Base-by-base conservation (phyloP, 2,113 vertebrate species). In the Rhagologus leucostigma region DNA sequence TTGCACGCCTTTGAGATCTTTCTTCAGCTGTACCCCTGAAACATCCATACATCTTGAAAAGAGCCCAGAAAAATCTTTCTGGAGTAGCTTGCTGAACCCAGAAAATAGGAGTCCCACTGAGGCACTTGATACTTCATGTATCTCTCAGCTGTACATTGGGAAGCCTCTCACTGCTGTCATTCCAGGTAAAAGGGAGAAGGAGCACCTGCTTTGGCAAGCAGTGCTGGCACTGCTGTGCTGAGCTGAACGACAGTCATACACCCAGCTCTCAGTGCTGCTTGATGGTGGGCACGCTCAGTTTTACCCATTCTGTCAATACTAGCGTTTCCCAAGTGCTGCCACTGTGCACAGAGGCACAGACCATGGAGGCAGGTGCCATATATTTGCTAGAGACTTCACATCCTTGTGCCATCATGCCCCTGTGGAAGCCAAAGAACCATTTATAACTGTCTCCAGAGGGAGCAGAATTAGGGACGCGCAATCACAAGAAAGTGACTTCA, bases 141-240 rank as follows among this genome's bases (percentile, higher is more conserved):
- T n/a, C 10, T 60, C 37, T 35, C n/a, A 62, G 17, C 29, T 47
- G 20, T 2, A 6, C 41, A 21, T 5, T 16, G 23, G 46, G 56
- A 91, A 87, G 24, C 17, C 33, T 89, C 62, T 50, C 3, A 3
- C 16, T 53, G 49, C 49, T 50, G 41, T 64, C 30, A 21, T 35
- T 52, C 39, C 65, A 55, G 39, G 23, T 19, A 39, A 52, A 67
- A 85, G 42, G 49, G 41, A 71, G 75, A 27, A 42, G 33, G 27
- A 90, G 7, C 12, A n/a, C 19, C 14, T 0, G 0, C 35, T 63
- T n/a, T 16, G 23, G 26, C 1, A 3, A 60, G 21, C 2, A 3
- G 29, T 24, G 56, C 47, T 67, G 39, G 19, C 6, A 7, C 13
- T 57, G 65, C 33, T 76, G 49, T 39, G 14, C 52, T 52, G 35